phyloP scores from a whole-genome alignment of 2,888 invertebrate species.

The Lutraria lutraria region DNA sequence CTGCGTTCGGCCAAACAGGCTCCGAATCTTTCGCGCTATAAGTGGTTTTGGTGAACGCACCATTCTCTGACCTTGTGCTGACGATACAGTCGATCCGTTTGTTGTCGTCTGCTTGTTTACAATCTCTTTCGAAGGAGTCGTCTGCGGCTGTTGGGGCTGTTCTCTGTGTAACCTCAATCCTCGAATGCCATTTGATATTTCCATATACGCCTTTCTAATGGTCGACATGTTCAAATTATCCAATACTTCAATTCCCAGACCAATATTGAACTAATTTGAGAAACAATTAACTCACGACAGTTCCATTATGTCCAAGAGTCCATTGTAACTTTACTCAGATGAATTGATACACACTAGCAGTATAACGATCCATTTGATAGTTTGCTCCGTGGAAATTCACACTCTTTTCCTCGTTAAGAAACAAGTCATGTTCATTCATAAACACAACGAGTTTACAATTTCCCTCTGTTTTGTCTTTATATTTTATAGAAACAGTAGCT shows the following conservation, averaged over 20 bases:
- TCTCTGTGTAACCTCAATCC: conserved; percentile 84
- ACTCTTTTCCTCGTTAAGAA: neutral
- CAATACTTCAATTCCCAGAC: conserved; percentile 50
- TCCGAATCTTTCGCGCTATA: conserved; percentile 79
- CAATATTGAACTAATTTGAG: conserved; percentile 41
- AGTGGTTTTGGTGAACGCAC: conserved; percentile 82
- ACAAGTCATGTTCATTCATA: neutral
- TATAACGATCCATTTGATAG: neutral
- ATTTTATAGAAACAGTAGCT: conserved; percentile 20
- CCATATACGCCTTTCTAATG: conserved; percentile 85
- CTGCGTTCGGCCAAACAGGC: conserved; percentile 76
- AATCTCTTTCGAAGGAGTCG: conserved; percentile 53
- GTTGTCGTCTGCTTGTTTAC: conserved; percentile 51
- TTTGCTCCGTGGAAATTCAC: neutral
- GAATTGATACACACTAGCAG: neutral
- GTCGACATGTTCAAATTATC: conserved; percentile 83
- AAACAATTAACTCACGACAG: conserved; percentile 39
- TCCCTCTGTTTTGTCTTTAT: conserved; percentile 7
- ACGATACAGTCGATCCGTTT: conserved; percentile 60
- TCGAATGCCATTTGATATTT: conserved; percentile 86
- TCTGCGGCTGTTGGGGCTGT: conserved; percentile 68
- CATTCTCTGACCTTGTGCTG: conserved; percentile 60
- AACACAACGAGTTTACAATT: neutral
- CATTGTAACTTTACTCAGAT: neutral
- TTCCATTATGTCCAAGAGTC: conserved; percentile 39